phyloP scores from a whole-genome alignment of 2,797 vertebrate genomes.

The Pyrocephalus nanus region DNA sequence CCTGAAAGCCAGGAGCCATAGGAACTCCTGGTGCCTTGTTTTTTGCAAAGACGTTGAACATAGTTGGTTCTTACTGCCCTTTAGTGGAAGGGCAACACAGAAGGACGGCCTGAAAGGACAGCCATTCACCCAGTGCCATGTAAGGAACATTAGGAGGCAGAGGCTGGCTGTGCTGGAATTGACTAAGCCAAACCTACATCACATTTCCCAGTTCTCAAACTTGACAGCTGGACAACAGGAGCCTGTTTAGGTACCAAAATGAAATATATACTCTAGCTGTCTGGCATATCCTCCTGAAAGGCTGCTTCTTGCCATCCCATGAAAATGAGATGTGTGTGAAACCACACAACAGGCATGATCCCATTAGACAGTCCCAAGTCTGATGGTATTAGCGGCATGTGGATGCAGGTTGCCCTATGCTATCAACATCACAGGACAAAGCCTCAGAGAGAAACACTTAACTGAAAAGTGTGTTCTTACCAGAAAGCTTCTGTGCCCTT shows the following conservation, averaged over 20 bases:
- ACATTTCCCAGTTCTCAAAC: background rate
- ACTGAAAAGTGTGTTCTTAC: constrained; percentile 69
- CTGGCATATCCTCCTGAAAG: background rate
- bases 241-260: background rate
- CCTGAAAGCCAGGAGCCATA: background rate
- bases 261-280: background rate
- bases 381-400: background rate
- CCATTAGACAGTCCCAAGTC: background rate
- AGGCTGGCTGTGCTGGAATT: background rate
- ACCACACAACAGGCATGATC: background rate
- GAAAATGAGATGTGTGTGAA: background rate
- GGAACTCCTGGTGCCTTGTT: background rate
- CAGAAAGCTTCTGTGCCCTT: constrained; percentile 86
- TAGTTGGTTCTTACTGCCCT: background rate
- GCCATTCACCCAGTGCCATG: background rate
- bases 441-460: background rate
- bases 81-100: background rate
- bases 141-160: background rate
- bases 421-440: background rate
- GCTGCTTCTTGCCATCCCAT: background rate
- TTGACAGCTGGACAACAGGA: background rate
- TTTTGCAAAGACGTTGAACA: background rate
- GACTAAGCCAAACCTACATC: background rate
- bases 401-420: background rate
- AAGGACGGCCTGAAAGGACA: background rate